Evolutionary conservation across 2,888 invertebrate genomes (phyloP).

Genomic region (Eristalis tenax): DNA sequence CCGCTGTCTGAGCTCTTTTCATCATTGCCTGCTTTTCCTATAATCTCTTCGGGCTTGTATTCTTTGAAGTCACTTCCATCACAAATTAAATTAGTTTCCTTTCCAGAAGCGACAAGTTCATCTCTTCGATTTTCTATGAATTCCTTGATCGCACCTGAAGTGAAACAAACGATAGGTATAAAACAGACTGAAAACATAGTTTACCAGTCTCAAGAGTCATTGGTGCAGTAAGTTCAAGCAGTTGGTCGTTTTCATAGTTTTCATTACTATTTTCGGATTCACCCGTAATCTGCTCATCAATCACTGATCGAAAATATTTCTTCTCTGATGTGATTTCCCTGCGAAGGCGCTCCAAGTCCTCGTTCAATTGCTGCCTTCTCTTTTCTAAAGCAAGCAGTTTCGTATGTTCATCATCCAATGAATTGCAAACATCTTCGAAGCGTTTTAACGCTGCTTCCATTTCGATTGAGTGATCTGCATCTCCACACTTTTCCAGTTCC

Average conservation of each 20-base stretch:
- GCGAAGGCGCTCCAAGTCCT: conserved; percentile 73
- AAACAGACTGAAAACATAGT: neutral
- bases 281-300: conserved; percentile 55
- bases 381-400: conserved; percentile 73
- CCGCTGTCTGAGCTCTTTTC: neutral
- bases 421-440: conserved; percentile 73
- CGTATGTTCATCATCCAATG: conserved; percentile 73
- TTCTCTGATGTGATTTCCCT: conserved; percentile 74
- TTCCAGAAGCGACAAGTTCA: neutral
- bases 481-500: conserved; percentile 22
- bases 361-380: conserved; percentile 73
- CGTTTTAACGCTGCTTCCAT: conserved; percentile 45
- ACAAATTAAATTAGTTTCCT: neutral
- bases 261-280: neutral
- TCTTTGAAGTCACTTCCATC: too few species aligned
- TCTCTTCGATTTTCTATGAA: neutral
- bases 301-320: conserved; percentile 61
- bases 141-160: conserved; percentile 9
- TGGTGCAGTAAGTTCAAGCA: neutral
- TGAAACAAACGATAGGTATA: neutral
- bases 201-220: conserved; percentile 18
- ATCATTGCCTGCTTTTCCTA: neutral
- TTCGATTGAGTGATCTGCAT: conserved; percentile 35
- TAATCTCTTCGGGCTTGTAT: neutral
- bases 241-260: neutral